Evolutionary conservation across 1,140 invertebrate genomes (phyloP), one percentile per base, ranked within the genome.

Genomic region (Phthorimaea operculella): DNA sequence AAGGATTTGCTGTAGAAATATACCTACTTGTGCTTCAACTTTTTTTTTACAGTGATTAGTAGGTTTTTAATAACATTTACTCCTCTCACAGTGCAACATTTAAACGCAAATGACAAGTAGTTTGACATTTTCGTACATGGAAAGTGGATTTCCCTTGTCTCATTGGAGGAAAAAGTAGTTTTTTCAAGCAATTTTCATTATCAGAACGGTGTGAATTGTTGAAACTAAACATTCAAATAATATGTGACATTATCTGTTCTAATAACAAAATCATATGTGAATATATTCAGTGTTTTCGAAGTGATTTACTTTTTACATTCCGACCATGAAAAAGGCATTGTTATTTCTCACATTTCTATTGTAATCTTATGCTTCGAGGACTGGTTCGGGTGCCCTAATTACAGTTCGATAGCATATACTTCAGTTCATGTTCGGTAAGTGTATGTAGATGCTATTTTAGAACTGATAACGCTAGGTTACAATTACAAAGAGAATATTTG

Each of bases 321-420:
- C 36, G 36, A 39, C 36, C 44, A 17, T 47, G 16, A 47, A 47
- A 15, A 9, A 47, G 15, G 14, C 15, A 15, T 47, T 47, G 15
- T 47, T 47, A 47, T 47, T 47, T 47, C 11, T 47, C 44, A 17
- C 14, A 15, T 14, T 47, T 15, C 8, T 47, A 14, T 15, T 15
- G 8, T 47, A 47, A 47, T 47, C 44, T 16, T 17, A 15, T 9
- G 44, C 11, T 14, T 15, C 15, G 44, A 15, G 8, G 15, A 9
- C n/a, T 47, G 51, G 60, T 58, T 66, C 59, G 42, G 54, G 39
- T 56, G 64, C 33, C 68, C 70, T 72, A 74, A 64, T 62, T 75
- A 73, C 52, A 71, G 74, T 70, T 77, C 74, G 72, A 63, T 62
- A 65, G 57, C 55, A 5, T 15, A 47, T 16, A 47, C n/a, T 47